Evolutionary conservation across 2,888 invertebrate species (phyloP), one percentile per base, ranked within the genome.

Genomic region (Notodonta ziczac): DNA sequence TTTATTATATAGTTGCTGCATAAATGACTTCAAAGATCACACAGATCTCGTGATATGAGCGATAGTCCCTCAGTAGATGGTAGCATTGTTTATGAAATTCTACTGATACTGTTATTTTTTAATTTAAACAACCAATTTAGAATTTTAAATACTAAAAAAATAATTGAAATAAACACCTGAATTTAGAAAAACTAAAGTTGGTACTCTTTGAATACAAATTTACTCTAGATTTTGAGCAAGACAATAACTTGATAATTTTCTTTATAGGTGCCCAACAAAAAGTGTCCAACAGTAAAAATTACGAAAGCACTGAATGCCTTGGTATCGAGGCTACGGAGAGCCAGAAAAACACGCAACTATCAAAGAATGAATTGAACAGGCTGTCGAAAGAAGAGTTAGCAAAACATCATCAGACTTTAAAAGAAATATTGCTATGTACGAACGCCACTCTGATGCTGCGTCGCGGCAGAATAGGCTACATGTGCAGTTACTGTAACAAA

Each of bases 391-490:
- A 50, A 50, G 50, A 50, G 16, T 9, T 50, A 16, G 16, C 16
- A 2, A 67, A 62, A 58, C 54, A 72, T 59, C 62, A 60, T 65
- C 32, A 59, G 8, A 58, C 59, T 60, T 6, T 67, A 56, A 51
- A 35, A 64, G 35, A 61, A 55, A 61, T 61, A 67, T 32, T 74
- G 24, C 5, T 24, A 44, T 44, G 7, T 24, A 44, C 76, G 0
- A 77, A 74, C 56, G 76, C 76, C 0, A 77, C 74, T 1, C 72
- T 72, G 0, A 66, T 74, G 13, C 63, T 61, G 32, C 56, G 58
- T 1, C 63, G 67, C 4, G 64, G 63, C 8, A 62, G 63, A 3
- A 32, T 62, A 39, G 69, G 67, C 5, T 77, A 69, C 56, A 59
- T 60, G 0, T 77, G 77, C 57, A 62, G 67, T 12, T 77, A 66